These are phyloP conservation scores for Rosalia funebris DNA, from an alignment of 2,888 invertebrate species.

Conservation along the genomic window DNA sequence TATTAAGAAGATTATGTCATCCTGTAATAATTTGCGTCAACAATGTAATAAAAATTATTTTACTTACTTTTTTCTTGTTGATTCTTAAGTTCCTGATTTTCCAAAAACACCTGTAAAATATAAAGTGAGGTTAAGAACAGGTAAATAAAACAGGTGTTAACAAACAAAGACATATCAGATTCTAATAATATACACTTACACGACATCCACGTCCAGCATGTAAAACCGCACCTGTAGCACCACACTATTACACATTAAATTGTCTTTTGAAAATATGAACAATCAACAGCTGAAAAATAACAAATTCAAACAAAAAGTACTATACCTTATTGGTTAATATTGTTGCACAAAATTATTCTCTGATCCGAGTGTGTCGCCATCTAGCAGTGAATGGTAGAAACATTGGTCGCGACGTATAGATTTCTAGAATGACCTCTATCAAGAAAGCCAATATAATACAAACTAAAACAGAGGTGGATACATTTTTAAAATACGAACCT, in stretches of 20 bases:
- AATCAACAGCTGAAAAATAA: slow-evolving; percentile 5
- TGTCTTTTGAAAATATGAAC: neutral
- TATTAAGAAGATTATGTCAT: no score
- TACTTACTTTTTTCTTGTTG: neutral
- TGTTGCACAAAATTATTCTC: neutral
- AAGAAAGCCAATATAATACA: no score
- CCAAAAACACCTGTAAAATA: slow-evolving; percentile 19
- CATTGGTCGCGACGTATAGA: no score
- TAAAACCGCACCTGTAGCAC: neutral
- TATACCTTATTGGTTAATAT: slow-evolving; percentile 19
- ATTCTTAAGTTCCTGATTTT: no score
- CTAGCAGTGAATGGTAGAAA: no score
- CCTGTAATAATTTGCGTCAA: no score
- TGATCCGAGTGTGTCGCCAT: no score
- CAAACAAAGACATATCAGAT: neutral
- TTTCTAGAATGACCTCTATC: no score
- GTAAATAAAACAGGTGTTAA: slow-evolving; percentile 24
- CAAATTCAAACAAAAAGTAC: slow-evolving; percentile 24
- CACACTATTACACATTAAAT: slow-evolving; percentile 7
- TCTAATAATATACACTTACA: slow-evolving; percentile 3
- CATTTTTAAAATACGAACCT: no score
- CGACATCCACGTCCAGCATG: neutral
- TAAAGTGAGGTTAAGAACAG: slow-evolving; percentile 19
- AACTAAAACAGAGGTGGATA: no score
- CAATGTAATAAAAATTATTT: slow-evolving; percentile 3